Percentiles rank a stretch among this genome's conserved stretches.
Conservation (phyloP, 2,888 invertebrate genomes). For the Trissolcus japonicus region DNA sequence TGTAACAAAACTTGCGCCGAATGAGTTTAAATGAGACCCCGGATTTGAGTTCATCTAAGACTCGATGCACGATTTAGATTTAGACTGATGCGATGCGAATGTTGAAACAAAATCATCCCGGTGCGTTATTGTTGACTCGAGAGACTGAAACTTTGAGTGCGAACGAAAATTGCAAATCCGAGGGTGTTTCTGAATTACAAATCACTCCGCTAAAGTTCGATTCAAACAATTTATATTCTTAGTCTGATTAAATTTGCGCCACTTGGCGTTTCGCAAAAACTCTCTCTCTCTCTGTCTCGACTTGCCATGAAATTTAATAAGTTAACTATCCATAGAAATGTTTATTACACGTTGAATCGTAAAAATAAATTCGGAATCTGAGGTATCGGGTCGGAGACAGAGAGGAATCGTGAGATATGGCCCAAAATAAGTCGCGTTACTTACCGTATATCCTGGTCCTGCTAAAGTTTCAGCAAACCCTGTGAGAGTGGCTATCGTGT, state of each 20-base stretch:
- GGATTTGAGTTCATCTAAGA: constrained; percentile 24
- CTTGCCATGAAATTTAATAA: no score
- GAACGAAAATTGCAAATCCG: no score
- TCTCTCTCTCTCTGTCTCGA: no score
- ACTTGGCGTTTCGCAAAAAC: not conserved
- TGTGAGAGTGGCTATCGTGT: constrained; percentile 93
- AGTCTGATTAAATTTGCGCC: not conserved
- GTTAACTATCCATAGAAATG: not conserved
- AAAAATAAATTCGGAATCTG: constrained; percentile 31
- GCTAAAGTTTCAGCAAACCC: constrained; percentile 87
- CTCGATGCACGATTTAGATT: constrained; percentile 16
- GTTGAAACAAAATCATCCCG: not conserved
- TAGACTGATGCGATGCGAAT: constrained; percentile 8
- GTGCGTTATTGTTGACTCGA: no score
- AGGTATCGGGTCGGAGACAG: constrained; percentile 19
- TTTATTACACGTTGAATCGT: constrained; percentile 22
- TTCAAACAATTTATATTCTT: no score
- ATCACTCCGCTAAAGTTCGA: no score
- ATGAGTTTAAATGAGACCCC: constrained; percentile 22
- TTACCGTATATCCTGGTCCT: constrained; percentile 85
- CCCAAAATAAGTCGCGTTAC: constrained; percentile 56
- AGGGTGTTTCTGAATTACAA: no score
- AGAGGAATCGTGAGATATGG: constrained; percentile 26
- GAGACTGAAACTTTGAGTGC: no score
- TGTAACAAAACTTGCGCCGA: constrained; percentile 23